phyloP scores from a whole-genome alignment of 2,888 invertebrate genomes.

The Patella pellucida region DNA sequence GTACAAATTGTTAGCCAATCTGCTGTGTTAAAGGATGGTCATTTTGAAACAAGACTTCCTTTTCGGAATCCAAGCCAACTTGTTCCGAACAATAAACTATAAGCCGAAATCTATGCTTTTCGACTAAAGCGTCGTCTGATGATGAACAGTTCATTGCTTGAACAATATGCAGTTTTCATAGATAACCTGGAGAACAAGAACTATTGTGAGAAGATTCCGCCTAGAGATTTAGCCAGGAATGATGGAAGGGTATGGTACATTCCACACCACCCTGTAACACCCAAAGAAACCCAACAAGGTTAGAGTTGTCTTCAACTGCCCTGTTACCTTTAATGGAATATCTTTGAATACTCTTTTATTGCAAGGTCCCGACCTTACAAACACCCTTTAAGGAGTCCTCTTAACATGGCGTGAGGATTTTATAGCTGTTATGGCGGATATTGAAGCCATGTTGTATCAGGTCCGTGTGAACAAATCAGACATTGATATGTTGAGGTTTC shows the following conservation, averaged over 20 bases:
- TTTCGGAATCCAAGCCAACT: slow-evolving; percentile 18
- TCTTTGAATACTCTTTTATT: too few relatives aligned
- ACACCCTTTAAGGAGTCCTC: too few relatives aligned
- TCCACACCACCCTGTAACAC: slow-evolving; percentile 20
- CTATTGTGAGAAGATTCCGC: slow-evolving; percentile 24
- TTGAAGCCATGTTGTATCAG: too few relatives aligned
- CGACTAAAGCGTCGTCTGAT: slow-evolving; percentile 15
- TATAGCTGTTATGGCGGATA: too few relatives aligned
- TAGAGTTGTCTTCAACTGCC: slow-evolving; percentile 11
- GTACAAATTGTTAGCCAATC: slow-evolving; percentile 19
- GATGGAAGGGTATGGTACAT: slow-evolving; percentile 21
- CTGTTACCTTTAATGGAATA: too few relatives aligned
- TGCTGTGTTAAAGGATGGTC: slow-evolving; percentile 1
- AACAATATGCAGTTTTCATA: slow-evolving; percentile 24
- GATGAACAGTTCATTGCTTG: slow-evolving; percentile 14
- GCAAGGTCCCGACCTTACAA: too few relatives aligned
- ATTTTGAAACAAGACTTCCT: slow-evolving; percentile 27
- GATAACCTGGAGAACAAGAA: slow-evolving; percentile 24
- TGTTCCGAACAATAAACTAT: slow-evolving; percentile 16
- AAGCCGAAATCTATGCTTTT: slow-evolving; percentile 5
- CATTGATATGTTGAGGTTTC: too few relatives aligned
- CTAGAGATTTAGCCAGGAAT: slow-evolving; percentile 5
- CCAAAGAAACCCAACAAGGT: slow-evolving; percentile 23
- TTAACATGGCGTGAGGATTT: slow-evolving; percentile 6
- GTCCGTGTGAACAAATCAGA: too few relatives aligned